Percentiles rank a stretch among this genome's conserved stretches.
Conservation (phyloP, 2,888 invertebrate species). For the Spodoptera picta region DNA sequence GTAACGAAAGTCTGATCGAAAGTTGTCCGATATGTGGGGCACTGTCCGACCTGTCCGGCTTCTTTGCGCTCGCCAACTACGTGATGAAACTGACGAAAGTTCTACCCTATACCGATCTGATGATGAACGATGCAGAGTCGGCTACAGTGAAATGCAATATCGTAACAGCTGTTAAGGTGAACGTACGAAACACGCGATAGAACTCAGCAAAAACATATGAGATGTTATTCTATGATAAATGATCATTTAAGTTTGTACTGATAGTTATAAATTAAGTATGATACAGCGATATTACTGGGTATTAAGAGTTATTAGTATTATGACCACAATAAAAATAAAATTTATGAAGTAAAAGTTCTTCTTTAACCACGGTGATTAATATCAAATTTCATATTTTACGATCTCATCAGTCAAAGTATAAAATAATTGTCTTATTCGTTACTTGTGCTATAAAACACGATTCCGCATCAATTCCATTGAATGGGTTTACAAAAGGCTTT, state of each 20-base stretch:
- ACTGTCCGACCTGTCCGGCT: slow-evolving; percentile 78
- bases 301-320: slow-evolving; percentile 4
- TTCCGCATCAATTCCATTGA: not conserved
- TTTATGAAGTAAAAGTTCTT: too few relatives aligned
- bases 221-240: slow-evolving; percentile 24
- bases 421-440: too few relatives aligned
- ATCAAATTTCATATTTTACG: too few relatives aligned
- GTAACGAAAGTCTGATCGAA: slow-evolving; percentile 87
- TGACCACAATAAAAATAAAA: too few relatives aligned
- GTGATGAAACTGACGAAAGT: slow-evolving; percentile 73
- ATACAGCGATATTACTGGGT: slow-evolving; percentile 6
- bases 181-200: slow-evolving; percentile 12
- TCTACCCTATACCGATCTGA: slow-evolving; percentile 50
- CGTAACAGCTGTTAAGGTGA: slow-evolving; percentile 22
- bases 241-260: slow-evolving; percentile 8
- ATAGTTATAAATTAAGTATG: slow-evolving; percentile 25
- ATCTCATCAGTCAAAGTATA: too few relatives aligned
- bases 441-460: too few relatives aligned
- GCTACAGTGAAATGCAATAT: slow-evolving; percentile 19
- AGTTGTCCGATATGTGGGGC: slow-evolving; percentile 87
- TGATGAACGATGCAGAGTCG: slow-evolving; percentile 22
- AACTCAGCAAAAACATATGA: slow-evolving; percentile 2
- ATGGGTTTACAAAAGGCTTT: not conserved
- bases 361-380: too few relatives aligned
- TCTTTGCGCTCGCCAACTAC: slow-evolving; percentile 62